A percentile compares a stretch with the other conserved stretches of the same genome.
Conservation (phyloP, 2,888 invertebrate species). For the Cynaeus angustus region DNA sequence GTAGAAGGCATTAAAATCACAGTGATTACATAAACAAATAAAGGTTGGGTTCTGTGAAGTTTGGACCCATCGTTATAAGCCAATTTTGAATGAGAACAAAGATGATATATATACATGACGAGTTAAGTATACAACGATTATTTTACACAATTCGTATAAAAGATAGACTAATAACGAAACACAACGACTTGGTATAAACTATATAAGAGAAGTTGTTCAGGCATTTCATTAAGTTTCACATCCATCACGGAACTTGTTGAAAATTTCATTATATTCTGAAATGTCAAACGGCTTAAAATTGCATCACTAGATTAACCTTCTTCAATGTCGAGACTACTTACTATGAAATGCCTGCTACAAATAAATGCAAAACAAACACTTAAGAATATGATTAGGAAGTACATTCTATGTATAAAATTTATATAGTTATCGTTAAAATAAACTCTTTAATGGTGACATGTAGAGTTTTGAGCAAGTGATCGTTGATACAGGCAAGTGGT, state of each 20-base stretch:
- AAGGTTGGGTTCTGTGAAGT: conserved; percentile 25
- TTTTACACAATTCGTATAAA: conserved; percentile 40
- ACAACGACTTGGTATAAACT: conserved; percentile 18
- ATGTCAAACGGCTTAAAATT: no score
- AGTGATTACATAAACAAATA: conserved; percentile 58
- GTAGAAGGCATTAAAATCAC: conserved; percentile 68
- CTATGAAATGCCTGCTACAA: conserved; percentile 14
- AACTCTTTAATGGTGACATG: conserved; percentile 32
- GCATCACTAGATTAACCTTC: no score
- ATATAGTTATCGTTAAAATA: conserved; percentile 31
- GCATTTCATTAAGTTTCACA: neutral
- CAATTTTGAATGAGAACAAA: conserved; percentile 40
- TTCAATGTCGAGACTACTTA: no score
- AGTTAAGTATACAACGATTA: conserved; percentile 18
- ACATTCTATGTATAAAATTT: conserved; percentile 40
- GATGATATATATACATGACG: conserved; percentile 33
- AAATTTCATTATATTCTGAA: conserved; percentile 1
- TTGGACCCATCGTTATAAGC: conserved; percentile 52
- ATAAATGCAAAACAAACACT: conserved; percentile 10
- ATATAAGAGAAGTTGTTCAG: neutral
- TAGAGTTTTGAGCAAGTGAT: conserved; percentile 50
- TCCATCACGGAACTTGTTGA: neutral
- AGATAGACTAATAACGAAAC: conserved; percentile 37
- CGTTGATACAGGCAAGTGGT: conserved; percentile 51
- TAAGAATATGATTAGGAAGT: conserved; percentile 30